These are phyloP conservation scores for Chloroceryle aenea DNA, from an alignment of 2,113 vertebrate species.

Conservation along the genomic window DNA sequence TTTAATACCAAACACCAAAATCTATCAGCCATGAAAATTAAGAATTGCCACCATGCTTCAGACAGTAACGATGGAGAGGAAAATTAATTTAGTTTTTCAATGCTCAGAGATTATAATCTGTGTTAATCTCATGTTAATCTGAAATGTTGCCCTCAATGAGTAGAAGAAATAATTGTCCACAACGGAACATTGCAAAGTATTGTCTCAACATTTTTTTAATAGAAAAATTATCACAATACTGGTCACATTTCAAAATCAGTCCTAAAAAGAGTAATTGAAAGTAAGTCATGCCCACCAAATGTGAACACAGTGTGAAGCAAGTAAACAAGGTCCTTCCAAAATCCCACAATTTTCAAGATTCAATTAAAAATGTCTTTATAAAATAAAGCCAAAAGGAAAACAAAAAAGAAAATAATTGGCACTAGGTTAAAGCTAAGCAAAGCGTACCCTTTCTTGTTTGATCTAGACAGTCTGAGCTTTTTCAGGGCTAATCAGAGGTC, in stretches of 20 bases:
- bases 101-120: not conserved
- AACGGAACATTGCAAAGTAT: not conserved
- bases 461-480: not conserved
- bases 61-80: not conserved
- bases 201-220: not conserved
- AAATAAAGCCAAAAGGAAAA: not conserved
- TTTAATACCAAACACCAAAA: not conserved
- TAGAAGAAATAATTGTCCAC: not conserved
- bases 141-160: not conserved
- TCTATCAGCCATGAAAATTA: not conserved
- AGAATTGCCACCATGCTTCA: not conserved
- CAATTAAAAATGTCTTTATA: not conserved
- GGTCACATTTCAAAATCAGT: not conserved
- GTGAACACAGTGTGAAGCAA: too few relatives aligned
- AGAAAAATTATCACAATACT: not conserved
- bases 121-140: not conserved
- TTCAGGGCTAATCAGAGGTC: not conserved
- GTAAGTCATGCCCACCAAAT: not conserved
- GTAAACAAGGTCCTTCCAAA: not conserved
- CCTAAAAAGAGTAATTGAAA: not conserved
- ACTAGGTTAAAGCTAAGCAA: not conserved
- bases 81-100: not conserved
- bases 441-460: not conserved
- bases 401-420: accelerated
- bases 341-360: not conserved